Conservation (phyloP, 2,113 vertebrate genomes). For the Ailuropoda melanoleuca region DNA sequence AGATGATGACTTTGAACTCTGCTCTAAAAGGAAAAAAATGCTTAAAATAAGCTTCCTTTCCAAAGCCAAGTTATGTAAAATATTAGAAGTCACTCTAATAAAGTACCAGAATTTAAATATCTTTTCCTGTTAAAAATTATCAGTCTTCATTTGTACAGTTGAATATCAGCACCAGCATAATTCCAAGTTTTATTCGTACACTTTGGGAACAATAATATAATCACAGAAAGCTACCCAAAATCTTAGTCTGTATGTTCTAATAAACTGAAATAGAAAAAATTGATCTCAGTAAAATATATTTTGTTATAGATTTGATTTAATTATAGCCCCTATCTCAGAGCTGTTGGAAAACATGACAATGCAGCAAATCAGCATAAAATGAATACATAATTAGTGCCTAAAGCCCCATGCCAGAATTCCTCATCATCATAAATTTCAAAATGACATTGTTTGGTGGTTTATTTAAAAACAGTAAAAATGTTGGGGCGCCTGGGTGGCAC, state of each 20-base stretch:
- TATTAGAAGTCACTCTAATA: background rate
- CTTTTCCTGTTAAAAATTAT: background rate
- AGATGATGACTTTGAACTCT: background rate
- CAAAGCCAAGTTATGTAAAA: background rate
- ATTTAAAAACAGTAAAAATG: constrained; percentile 44
- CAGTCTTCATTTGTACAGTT: background rate
- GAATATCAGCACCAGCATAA: background rate
- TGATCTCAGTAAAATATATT: background rate
- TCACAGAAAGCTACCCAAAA: background rate
- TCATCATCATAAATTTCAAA: background rate
- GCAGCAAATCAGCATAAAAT: constrained; percentile 32
- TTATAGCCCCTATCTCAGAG: background rate
- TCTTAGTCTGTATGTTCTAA: background rate
- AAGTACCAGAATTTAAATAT: background rate
- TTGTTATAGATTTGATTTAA: constrained; percentile 46
- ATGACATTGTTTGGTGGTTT: constrained; percentile 4
- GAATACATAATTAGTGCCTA: constrained; percentile 15
- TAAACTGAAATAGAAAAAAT: background rate
- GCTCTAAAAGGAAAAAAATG: constrained; percentile 35
- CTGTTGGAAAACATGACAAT: constrained; percentile 35
- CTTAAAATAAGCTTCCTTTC: background rate
- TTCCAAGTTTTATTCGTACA: background rate
- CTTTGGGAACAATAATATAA: background rate
- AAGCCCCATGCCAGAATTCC: background rate
- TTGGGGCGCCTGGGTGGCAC: too few species aligned